Conservation (phyloP, 1,140 invertebrate genomes). For the Linepithema humile region DNA sequence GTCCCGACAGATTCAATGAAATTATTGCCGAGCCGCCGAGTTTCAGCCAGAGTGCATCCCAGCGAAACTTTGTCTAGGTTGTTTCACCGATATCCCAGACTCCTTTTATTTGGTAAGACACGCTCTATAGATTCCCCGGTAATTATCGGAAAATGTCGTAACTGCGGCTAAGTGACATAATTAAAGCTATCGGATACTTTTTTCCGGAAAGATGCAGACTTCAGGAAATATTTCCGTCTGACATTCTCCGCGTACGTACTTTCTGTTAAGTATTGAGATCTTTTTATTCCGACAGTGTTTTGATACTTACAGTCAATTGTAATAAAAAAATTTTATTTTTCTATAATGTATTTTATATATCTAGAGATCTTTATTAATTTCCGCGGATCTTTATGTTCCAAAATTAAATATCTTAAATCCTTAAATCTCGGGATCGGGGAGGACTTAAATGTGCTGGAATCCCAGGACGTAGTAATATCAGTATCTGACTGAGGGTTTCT, state of each 20-base stretch:
- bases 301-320: background rate
- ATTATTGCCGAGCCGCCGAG: slow-evolving; percentile 26
- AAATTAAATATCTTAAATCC: slow-evolving; percentile 7
- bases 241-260: background rate
- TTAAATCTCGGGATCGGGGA: slow-evolving; percentile 20
- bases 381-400: background rate
- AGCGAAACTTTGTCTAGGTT: slow-evolving; percentile 30
- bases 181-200: slow-evolving; percentile 45
- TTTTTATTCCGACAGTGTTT: too few species aligned
- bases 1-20: slow-evolving; percentile 27
- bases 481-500: background rate
- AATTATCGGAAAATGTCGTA: slow-evolving; percentile 52
- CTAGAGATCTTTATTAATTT: too few species aligned
- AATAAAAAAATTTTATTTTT: too few species aligned
- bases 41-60: background rate
- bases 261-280: background rate
- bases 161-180: slow-evolving; percentile 48
- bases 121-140: slow-evolving; percentile 44
- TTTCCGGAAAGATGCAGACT: background rate
- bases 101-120: slow-evolving; percentile 44
- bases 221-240: background rate
- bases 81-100: slow-evolving; percentile 13
- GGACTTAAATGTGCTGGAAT: background rate
- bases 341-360: too few species aligned
- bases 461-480: slow-evolving; percentile 1